Percentiles rank a stretch among this genome's conserved stretches.
Conservation (phyloP, 2,888 invertebrate genomes). For the Neoascia interrupta region DNA sequence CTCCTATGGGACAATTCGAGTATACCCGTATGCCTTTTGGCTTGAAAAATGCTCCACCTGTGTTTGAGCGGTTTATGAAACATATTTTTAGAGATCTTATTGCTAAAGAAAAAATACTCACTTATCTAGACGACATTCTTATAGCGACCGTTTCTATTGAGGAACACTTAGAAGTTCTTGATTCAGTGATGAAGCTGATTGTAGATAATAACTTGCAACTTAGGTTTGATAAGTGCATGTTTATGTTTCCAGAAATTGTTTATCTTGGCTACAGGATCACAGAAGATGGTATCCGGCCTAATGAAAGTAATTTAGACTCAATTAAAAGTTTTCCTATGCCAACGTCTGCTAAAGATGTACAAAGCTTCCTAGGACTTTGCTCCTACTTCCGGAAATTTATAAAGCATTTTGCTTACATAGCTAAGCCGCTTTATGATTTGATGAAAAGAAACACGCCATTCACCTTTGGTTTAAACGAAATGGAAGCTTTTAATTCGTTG, state of each 20-base stretch:
- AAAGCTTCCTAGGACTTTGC: constrained; percentile 17
- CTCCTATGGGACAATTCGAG: constrained; percentile 4
- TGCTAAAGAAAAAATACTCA: constrained; percentile 38
- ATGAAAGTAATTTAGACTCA: neutral
- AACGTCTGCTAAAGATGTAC: constrained; percentile 65
- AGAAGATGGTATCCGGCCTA: constrained; percentile 20
- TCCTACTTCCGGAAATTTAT: constrained; percentile 71
- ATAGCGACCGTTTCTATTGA: constrained; percentile 17
- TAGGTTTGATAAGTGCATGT: constrained; percentile 2
- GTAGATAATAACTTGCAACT: neutral
- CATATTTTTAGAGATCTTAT: constrained; percentile 54
- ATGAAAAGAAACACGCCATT: constrained; percentile 17
- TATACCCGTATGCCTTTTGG: constrained; percentile 24
- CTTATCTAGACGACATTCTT: constrained; percentile 69
- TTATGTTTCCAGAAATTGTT: neutral
- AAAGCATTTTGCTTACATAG: constrained; percentile 47
- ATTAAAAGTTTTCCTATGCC: constrained; percentile 51
- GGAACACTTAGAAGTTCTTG: constrained; percentile 7
- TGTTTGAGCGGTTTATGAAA: constrained; percentile 65
- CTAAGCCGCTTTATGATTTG: constrained; percentile 73
- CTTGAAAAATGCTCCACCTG: constrained; percentile 17
- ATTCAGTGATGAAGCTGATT: neutral
- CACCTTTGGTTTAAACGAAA: constrained; percentile 9
- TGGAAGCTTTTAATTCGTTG: constrained; percentile 30
- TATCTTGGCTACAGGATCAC: constrained; percentile 16